Conservation (phyloP, 2,113 vertebrate genomes). For the Varanus salvator region DNA sequence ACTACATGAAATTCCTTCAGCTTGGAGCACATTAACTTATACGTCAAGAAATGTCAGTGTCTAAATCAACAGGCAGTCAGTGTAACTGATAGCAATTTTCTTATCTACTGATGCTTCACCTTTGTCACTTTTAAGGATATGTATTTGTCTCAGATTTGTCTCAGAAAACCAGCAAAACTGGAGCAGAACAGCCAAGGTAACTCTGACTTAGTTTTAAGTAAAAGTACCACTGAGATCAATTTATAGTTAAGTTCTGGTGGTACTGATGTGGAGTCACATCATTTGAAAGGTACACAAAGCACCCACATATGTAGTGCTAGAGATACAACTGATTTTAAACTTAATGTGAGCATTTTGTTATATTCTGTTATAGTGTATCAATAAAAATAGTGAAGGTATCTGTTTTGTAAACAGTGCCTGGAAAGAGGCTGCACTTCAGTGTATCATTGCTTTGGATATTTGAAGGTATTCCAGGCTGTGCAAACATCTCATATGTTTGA, state of each 20-base stretch:
- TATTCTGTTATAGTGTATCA: constrained; percentile 38
- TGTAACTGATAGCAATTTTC: constrained; percentile 59
- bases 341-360: constrained; percentile 62
- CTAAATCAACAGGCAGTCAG: constrained; percentile 54
- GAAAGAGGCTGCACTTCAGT: constrained; percentile 34
- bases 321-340: constrained; percentile 56
- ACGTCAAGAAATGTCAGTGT: constrained; percentile 56
- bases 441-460: constrained; percentile 32
- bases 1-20: constrained; percentile 28
- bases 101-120: constrained; percentile 40
- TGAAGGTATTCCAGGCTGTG: neutral
- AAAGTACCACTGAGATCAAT: constrained; percentile 44
- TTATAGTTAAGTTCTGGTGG: constrained; percentile 37
- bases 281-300: constrained; percentile 60
- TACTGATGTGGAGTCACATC: constrained; percentile 55
- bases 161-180: constrained; percentile 48
- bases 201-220: constrained; percentile 55
- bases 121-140: constrained; percentile 49
- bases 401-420: constrained; percentile 41
- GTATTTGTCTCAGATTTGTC: constrained; percentile 42
- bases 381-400: constrained; percentile 61
- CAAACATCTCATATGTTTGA: neutral
- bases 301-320: constrained; percentile 51
- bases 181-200: constrained; percentile 47
- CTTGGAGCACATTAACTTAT: constrained; percentile 47